Conservation (phyloP, 2,888 invertebrate species). For the Tetragonisca angustula region DNA sequence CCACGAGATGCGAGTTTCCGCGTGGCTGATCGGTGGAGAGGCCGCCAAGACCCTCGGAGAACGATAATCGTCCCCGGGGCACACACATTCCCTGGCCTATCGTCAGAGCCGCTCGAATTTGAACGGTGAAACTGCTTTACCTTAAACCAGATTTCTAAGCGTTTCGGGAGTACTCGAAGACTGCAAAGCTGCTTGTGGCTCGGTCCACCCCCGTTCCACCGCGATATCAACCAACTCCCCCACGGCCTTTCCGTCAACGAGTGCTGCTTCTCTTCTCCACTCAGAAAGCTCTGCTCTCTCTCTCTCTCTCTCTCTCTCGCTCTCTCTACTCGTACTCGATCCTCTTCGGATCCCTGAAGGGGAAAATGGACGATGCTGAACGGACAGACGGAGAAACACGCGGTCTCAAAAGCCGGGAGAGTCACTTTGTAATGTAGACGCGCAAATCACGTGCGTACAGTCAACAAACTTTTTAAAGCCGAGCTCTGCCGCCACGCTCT, state of each 20-base stretch:
- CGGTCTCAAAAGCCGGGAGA: conserved; percentile 50
- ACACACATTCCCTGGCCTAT: conserved; percentile 43
- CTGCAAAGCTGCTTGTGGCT: conserved; percentile 44
- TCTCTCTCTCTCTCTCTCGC: neutral
- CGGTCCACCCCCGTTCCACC: neutral
- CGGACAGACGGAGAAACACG: conserved; percentile 66
- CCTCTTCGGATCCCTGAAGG: conserved; percentile 60
- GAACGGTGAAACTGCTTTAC: conserved; percentile 57
- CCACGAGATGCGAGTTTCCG: conserved; percentile 43
- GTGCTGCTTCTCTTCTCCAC: conserved; percentile 30
- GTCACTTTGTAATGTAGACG: conserved; percentile 61
- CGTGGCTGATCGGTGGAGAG: conserved; percentile 36
- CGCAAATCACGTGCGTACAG: conserved; percentile 62
- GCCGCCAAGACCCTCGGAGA: conserved; percentile 27
- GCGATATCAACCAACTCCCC: conserved; percentile 19
- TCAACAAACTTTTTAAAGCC: conserved; percentile 56
- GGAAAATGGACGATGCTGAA: conserved; percentile 63
- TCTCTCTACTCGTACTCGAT: conserved; percentile 35
- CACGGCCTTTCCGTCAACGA: conserved; percentile 42
- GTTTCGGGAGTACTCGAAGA: conserved; percentile 53
- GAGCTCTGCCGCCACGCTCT: conserved; percentile 1
- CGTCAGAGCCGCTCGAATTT: conserved; percentile 48
- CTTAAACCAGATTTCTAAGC: conserved; percentile 63
- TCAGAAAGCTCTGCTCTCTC: conserved; percentile 37
- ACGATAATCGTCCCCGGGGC: conserved; percentile 37